Conservation (phyloP, 64 coral and sea anemone species). For the Cladopsammia gracilis region DNA sequence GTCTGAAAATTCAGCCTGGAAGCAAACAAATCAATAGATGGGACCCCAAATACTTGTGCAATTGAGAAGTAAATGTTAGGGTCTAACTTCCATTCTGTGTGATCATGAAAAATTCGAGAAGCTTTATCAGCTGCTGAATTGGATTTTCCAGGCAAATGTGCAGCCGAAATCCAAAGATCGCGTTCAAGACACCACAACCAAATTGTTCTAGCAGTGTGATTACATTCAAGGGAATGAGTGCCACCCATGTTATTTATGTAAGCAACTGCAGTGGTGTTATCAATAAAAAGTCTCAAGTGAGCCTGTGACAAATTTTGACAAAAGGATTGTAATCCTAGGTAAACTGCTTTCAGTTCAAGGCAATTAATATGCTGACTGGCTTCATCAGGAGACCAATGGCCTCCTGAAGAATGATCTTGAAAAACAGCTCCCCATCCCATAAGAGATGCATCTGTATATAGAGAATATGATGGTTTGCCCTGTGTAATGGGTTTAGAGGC, state of each 20-base stretch:
- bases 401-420: too few relatives aligned
- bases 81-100: neutral
- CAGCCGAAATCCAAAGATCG: neutral
- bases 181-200: constrained; percentile 48
- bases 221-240: constrained; percentile 5
- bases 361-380: too few relatives aligned
- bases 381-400: too few relatives aligned
- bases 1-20: neutral
- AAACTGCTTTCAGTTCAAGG: too few relatives aligned
- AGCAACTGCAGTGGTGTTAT: neutral
- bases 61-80: neutral
- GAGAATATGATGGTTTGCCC: too few relatives aligned
- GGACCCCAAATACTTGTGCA: neutral
- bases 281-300: too few relatives aligned
- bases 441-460: too few relatives aligned
- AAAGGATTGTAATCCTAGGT: too few relatives aligned
- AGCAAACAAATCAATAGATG: neutral
- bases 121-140: constrained; percentile 37
- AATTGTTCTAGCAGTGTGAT: constrained; percentile 43
- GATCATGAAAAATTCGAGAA: neutral
- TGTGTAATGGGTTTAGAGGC: too few relatives aligned
- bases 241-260: constrained; percentile 69
- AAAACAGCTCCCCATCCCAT: too few relatives aligned
- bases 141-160: constrained; percentile 39
- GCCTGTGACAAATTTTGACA: too few relatives aligned